phyloP scores from a whole-genome alignment of 2,888 invertebrate genomes.

The Oscheius sp. region DNA sequence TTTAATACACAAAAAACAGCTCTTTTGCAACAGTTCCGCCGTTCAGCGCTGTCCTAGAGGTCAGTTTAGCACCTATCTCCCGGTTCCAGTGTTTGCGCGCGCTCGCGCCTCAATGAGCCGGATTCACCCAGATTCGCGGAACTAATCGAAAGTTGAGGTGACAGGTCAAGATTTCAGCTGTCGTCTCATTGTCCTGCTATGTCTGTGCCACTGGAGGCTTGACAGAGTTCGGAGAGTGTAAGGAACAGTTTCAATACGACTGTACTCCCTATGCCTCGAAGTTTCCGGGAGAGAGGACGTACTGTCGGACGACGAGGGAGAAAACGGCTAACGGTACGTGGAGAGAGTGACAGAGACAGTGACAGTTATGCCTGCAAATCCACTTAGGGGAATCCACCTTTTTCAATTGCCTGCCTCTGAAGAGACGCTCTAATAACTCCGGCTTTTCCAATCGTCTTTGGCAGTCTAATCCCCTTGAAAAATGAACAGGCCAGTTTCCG shows the following conservation, averaged over 20 bases:
- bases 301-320: conserved; percentile 66
- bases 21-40: conserved; percentile 5
- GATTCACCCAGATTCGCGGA: conserved; percentile 30
- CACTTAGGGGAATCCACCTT: neutral
- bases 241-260: conserved; percentile 61
- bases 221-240: conserved; percentile 67
- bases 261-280: conserved; percentile 53
- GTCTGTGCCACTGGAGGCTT: conserved; percentile 63
- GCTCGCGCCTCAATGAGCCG: conserved; percentile 11
- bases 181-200: conserved; percentile 56
- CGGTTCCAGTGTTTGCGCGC: neutral
- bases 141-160: neutral
- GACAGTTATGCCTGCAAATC: neutral
- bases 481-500: conserved; percentile 1
- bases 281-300: conserved; percentile 56
- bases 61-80: conserved; percentile 5
- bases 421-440: conserved; percentile 16
- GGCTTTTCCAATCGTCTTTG: conserved; percentile 26
- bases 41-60: conserved; percentile 7
- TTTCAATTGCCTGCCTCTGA: neutral
- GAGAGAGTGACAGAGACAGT: neutral
- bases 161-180: conserved; percentile 26
- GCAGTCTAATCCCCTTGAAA: neutral
- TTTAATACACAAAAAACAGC: too few species aligned
- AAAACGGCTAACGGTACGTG: conserved; percentile 54